Percentiles rank a stretch among this genome's conserved stretches.
Evolutionary conservation across 2,113 vertebrate species (phyloP).

Genomic region (Muntiacus reevesi): DNA sequence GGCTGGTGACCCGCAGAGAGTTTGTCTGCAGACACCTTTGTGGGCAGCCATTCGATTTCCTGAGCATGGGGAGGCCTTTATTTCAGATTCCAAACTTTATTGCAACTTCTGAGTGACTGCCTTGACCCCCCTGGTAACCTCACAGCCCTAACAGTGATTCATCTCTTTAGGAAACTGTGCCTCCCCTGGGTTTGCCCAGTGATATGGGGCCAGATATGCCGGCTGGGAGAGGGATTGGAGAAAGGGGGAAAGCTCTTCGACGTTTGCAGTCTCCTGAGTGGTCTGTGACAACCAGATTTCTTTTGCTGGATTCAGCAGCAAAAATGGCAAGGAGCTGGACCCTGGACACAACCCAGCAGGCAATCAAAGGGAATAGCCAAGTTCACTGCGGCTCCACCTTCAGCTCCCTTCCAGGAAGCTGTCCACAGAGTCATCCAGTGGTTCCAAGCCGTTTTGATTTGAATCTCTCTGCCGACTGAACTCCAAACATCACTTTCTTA

Average conservation of each 20-base stretch:
- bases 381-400: accelerated
- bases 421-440: accelerated
- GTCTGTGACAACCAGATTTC: background rate
- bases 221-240: background rate
- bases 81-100: conserved; percentile 77
- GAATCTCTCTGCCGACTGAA: background rate
- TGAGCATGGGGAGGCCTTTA: conserved; percentile 73
- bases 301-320: background rate
- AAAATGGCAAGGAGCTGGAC: background rate
- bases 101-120: conserved; percentile 76
- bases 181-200: conserved; percentile 47
- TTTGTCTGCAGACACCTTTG: conserved; percentile 82
- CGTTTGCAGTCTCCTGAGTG: background rate
- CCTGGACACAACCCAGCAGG: background rate
- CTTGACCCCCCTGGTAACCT: conserved; percentile 64
- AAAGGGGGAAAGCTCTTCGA: background rate
- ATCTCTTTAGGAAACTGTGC: conserved; percentile 74
- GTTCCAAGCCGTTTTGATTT: too few species aligned
- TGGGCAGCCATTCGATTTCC: conserved; percentile 78
- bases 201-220: background rate
- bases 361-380: accelerated
- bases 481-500: background rate
- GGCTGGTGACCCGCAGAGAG: conserved; percentile 74
- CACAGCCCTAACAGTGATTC: conserved; percentile 69
- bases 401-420: background rate